phyloP scores from a whole-genome alignment of 1,140 invertebrate genomes.

The Lordiphosa clarofinis region DNA sequence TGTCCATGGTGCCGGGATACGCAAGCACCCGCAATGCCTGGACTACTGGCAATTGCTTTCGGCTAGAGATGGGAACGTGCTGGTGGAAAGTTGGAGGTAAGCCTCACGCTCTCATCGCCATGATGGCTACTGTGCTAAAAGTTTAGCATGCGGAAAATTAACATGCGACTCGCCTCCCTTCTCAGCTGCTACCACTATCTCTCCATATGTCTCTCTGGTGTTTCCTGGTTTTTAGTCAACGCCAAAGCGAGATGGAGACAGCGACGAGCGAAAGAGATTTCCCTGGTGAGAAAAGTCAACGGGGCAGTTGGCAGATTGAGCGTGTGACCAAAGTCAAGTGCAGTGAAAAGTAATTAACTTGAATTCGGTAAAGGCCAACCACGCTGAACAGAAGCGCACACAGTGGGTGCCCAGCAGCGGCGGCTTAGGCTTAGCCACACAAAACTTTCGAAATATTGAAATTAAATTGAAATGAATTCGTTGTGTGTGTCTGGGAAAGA shows the following conservation, averaged over 20 bases:
- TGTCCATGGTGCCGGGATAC: conserved; percentile 40
- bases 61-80: too few species aligned
- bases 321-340: conserved; percentile 78
- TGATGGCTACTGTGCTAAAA: conserved; percentile 71
- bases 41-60: too few species aligned
- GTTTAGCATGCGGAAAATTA: conserved; percentile 78
- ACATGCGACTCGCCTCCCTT: conserved; percentile 57
- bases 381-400: conserved; percentile 11
- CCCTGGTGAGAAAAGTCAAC: conserved; percentile 75
- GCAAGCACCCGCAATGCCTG: too few species aligned
- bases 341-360: conserved; percentile 78
- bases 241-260: conserved; percentile 13
- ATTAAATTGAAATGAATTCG: conserved; percentile 64
- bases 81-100: too few species aligned
- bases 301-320: conserved; percentile 62
- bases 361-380: conserved; percentile 48
- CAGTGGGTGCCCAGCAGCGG: conserved; percentile 53
- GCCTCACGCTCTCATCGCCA: conserved; percentile 31
- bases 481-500: conserved; percentile 19
- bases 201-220: conserved; percentile 42
- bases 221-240: conserved; percentile 34
- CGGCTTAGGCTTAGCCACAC: conserved; percentile 36
- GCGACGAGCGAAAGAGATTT: conserved; percentile 48
- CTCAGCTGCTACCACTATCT: conserved; percentile 11
- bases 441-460: conserved; percentile 67